These are phyloP conservation scores for Pseudomyrmex dendroicus DNA, from an alignment of 1,140 invertebrate species.

Conservation along the genomic window DNA sequence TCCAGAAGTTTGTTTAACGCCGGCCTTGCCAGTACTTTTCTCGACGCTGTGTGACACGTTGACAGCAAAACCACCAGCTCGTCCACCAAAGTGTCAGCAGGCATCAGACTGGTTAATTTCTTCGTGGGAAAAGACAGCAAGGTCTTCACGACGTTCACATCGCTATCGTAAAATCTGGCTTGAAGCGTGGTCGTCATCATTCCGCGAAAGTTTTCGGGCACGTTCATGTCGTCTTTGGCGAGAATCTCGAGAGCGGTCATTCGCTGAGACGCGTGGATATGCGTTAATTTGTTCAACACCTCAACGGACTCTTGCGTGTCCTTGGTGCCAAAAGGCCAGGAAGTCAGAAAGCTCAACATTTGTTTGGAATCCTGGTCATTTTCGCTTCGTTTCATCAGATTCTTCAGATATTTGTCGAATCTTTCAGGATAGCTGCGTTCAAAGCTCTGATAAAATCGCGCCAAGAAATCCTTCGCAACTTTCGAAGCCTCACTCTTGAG, in stretches of 20 bases:
- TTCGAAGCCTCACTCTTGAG: slow-evolving; percentile 68
- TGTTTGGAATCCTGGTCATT: slow-evolving; percentile 63
- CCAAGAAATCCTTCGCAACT: slow-evolving; percentile 70
- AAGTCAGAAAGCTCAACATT: slow-evolving; percentile 78
- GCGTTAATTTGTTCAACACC: slow-evolving; percentile 89
- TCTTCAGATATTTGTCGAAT: slow-evolving; percentile 87
- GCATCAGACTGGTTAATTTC: slow-evolving; percentile 74
- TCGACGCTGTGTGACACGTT: slow-evolving; percentile 74
- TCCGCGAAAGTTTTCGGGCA: slow-evolving; percentile 75
- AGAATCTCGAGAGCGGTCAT: slow-evolving; percentile 85
- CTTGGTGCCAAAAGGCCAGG: slow-evolving; percentile 74
- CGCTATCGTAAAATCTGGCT: slow-evolving; percentile 78
- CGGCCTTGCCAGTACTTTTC: slow-evolving; percentile 74
- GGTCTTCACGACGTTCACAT: slow-evolving; percentile 75
- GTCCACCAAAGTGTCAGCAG: slow-evolving; percentile 74
- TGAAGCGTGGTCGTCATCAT: slow-evolving; percentile 77
- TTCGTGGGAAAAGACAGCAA: slow-evolving; percentile 76
- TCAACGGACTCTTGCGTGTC: slow-evolving; percentile 84
- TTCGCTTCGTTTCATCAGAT: slow-evolving; percentile 72
- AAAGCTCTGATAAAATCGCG: slow-evolving; percentile 83
- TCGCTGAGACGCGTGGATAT: slow-evolving; percentile 87
- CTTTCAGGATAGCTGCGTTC: slow-evolving; percentile 88
- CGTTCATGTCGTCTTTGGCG: slow-evolving; percentile 63
- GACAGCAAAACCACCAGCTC: slow-evolving; percentile 78
- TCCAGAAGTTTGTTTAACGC: slow-evolving; percentile 80